Percentiles rank a stretch among this genome's conserved stretches.
Evolutionary conservation across 2,888 invertebrate genomes (phyloP).

Genomic region (Tachina fera): DNA sequence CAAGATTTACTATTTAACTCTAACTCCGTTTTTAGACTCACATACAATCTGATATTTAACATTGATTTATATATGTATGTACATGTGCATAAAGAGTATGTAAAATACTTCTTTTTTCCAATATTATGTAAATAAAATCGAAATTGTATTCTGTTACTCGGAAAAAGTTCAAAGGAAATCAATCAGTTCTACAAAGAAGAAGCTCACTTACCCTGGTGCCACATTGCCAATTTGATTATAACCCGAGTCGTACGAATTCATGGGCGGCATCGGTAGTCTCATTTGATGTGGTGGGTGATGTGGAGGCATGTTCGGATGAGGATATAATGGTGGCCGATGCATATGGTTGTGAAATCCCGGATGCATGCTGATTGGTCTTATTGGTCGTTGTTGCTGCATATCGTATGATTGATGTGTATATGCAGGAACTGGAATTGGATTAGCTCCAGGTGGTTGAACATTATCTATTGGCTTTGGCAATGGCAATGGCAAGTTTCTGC

Average conservation of each 20-base stretch:
- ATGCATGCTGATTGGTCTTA: constrained; percentile 66
- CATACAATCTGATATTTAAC: constrained; percentile 13
- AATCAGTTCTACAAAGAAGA: constrained; percentile 66
- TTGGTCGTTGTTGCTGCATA: constrained; percentile 65
- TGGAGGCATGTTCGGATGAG: constrained; percentile 70
- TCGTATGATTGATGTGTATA: constrained; percentile 60
- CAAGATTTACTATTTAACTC: neutral
- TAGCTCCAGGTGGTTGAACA: constrained; percentile 64
- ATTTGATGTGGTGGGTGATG: constrained; percentile 67
- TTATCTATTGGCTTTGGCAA: constrained; percentile 58
- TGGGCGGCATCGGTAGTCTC: constrained; percentile 65
- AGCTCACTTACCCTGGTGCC: constrained; percentile 70
- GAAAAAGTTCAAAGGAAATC: constrained; percentile 54
- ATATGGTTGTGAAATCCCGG: constrained; percentile 65
- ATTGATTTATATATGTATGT: constrained; percentile 11
- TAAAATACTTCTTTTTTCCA: constrained; percentile 1
- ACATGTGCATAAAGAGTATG: neutral
- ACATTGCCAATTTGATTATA: constrained; percentile 68
- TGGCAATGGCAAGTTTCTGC: constrained; percentile 20
- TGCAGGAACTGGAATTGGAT: constrained; percentile 49
- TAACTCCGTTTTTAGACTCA: constrained; percentile 23
- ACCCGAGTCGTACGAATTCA: constrained; percentile 61
- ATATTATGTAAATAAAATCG: constrained; percentile 19
- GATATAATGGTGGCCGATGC: constrained; percentile 66
- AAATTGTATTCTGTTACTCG: constrained; percentile 38